Evolutionary conservation across 1,140 invertebrate species (phyloP), one percentile per base, ranked within the genome.

Genomic region (Lasioglossum albipes): DNA sequence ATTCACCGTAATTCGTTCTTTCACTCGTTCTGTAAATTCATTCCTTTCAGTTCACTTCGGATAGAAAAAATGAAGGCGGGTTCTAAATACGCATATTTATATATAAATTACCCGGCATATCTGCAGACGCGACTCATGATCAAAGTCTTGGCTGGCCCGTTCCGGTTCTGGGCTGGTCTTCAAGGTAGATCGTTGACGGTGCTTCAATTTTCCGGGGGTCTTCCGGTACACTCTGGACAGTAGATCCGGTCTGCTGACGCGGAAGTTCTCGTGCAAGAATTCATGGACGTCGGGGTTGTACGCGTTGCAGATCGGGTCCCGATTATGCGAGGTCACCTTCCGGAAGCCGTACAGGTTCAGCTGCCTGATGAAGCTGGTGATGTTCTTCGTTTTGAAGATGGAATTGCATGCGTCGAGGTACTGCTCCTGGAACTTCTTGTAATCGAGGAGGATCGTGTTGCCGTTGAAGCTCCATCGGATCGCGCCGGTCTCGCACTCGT

Each of bases 291-390:
- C 93, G 45, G 94, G 93, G 87, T 95, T 94, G 76, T 93, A 93
- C 5, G 92, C 93, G 20, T 94, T 94, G 80, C 94, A 94, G 12
- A 93, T 82, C 13, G 94, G 93, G 81, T 95, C 94, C 79, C 94
- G 95, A 70, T 93, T 93, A 83, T 95, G 94, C 1, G 94, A 94
- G 12, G 94, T 94, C 22, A 95, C 94, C 91, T 95, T 95, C 20
- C 95, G 93, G 88, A 95, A 95, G 0, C 95, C 95, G 79, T 95
- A 95, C 18, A 95, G 91, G 87, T 95, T 95, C 22, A 95, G 87
- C 76, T 95, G 95, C 42, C 95, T 91, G 20, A 95, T 94, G 86
- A 95, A 95, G 85, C 95, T 95, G 20, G 94, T 94, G 20, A 95
- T 94, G 82, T 95, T 95, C 54, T 90, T 94, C 4, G 95, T 95